Evolutionary conservation across 2,113 vertebrate species (phyloP).

Genomic region (Ondatra zibethicus): DNA sequence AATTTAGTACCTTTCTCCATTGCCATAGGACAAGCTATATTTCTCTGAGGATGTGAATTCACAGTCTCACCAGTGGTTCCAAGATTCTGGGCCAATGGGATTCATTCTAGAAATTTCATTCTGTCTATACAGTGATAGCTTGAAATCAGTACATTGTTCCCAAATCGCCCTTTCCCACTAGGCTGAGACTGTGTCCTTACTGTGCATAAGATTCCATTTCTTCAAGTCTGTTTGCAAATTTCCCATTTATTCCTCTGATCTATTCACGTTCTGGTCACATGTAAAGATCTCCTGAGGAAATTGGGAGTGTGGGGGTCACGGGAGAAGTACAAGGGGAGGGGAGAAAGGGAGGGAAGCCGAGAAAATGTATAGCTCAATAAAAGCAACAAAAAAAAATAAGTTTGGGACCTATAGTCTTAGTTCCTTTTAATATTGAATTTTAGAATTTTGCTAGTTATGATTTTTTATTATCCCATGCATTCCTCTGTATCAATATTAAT

Average conservation of each 20-base stretch:
- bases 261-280: background rate
- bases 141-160: background rate
- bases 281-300: background rate
- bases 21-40: background rate
- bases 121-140: background rate
- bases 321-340: no score
- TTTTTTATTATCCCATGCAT: background rate
- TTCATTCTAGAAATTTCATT: background rate
- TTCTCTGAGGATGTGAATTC: background rate
- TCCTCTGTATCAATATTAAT: background rate
- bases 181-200: background rate
- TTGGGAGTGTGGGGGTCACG: no score
- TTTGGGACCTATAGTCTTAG: background rate
- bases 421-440: background rate
- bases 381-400: no score
- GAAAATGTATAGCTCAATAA: no score
- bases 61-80: constrained; percentile 16
- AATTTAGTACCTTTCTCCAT: background rate
- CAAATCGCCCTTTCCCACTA: background rate
- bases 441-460: constrained; percentile 27
- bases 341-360: no score
- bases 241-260: background rate
- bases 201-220: background rate
- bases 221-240: background rate
- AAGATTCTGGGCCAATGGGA: background rate